Evolutionary conservation across 1,140 invertebrate species (phyloP).

Genomic region (Matsumurasca onukii): DNA sequence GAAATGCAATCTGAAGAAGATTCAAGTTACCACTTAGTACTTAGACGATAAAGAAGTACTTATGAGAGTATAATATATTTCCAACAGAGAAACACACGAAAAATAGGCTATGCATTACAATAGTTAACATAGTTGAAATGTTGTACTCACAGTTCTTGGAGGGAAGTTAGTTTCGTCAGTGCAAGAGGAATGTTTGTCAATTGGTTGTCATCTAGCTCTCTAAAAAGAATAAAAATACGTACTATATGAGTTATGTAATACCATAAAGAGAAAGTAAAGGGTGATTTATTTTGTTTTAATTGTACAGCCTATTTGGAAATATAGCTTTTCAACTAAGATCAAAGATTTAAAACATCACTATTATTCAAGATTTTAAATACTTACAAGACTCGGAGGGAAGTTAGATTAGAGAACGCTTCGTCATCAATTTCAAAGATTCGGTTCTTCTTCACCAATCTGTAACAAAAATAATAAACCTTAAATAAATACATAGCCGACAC

Average conservation of each 20-base stretch:
- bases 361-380: too few species aligned
- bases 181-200: slow-evolving; percentile 65
- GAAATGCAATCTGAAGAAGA: too few species aligned
- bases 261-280: not conserved
- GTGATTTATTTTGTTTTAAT: not conserved
- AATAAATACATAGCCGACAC: too few species aligned
- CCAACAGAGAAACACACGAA: too few species aligned
- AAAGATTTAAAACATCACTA: too few species aligned
- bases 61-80: too few species aligned
- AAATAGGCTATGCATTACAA: not conserved
- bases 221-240: slow-evolving; percentile 50
- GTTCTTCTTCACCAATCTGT: slow-evolving; percentile 67
- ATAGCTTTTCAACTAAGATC: too few species aligned
- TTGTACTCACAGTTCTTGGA: slow-evolving; percentile 71
- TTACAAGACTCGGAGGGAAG: slow-evolving; percentile 68
- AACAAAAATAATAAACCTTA: slow-evolving; percentile 34
- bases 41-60: too few species aligned
- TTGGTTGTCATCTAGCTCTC: slow-evolving; percentile 73
- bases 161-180: slow-evolving; percentile 59
- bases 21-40: too few species aligned
- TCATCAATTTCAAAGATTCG: slow-evolving; percentile 62
- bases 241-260: not conserved
- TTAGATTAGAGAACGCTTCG: slow-evolving; percentile 63
- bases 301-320: slow-evolving; percentile 1
- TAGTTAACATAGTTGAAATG: not conserved